These are phyloP conservation scores for Dromococcyx pavoninus DNA, from an alignment of 2,797 vertebrate genomes.

Conservation along the genomic window DNA sequence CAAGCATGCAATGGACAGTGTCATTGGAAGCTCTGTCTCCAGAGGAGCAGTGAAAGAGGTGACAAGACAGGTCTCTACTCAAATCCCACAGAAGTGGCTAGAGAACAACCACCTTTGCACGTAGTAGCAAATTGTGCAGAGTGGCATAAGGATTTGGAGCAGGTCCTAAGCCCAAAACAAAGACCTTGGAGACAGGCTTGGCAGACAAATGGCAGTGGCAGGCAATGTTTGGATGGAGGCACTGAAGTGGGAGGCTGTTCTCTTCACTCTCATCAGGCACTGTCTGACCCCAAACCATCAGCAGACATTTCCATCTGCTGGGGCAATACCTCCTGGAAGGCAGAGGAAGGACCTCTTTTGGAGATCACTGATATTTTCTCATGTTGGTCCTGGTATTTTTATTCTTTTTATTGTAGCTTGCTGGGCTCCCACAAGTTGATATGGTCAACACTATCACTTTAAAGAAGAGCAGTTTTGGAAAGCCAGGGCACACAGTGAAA, in stretches of 20 bases:
- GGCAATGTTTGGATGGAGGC: background rate
- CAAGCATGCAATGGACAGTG: rapidly evolving
- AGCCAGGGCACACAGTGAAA: background rate
- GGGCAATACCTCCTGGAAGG: background rate
- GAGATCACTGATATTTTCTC: background rate
- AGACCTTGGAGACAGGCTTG: background rate
- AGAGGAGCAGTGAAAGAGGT: background rate
- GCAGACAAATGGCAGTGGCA: background rate
- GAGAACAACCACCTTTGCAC: rapidly evolving
- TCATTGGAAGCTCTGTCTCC: background rate
- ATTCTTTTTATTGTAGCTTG: background rate
- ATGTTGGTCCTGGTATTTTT: background rate
- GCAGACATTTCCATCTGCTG: background rate
- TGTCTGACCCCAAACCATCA: background rate
- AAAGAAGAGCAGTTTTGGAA: background rate
- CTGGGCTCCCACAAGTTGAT: background rate
- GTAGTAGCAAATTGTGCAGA: background rate
- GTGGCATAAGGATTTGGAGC: background rate
- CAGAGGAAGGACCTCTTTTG: background rate
- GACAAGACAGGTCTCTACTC: background rate
- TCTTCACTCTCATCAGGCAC: background rate
- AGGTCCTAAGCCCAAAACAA: background rate
- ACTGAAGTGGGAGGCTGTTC: background rate
- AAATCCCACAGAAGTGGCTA: background rate
- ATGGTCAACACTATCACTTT: background rate